Percentiles rank a stretch among this genome's conserved stretches.
phyloP scores from a whole-genome alignment of 35 echinoderm and acorn worm species.

The Patiria miniata region DNA sequence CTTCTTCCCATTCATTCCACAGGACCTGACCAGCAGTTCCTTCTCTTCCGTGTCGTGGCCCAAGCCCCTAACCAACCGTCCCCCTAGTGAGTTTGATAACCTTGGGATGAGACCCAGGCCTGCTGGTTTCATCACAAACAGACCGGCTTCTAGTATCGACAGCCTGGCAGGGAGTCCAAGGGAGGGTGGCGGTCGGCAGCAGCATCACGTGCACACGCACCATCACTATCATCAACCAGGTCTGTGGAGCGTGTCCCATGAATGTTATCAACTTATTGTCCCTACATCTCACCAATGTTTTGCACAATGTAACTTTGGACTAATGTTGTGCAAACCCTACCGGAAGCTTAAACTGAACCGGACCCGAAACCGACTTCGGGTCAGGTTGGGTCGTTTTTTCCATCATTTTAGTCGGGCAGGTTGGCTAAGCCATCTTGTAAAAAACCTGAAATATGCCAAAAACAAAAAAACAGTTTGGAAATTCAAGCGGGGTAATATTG shows the following conservation, averaged over 20 bases:
- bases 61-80: conserved; percentile 20
- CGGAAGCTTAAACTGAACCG: too few relatives aligned
- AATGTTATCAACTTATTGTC: too few relatives aligned
- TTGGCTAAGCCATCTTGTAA: too few relatives aligned
- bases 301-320: too few relatives aligned
- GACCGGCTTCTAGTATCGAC: conserved; percentile 22
- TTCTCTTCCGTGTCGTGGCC: conserved; percentile 72
- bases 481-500: too few relatives aligned
- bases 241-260: not conserved
- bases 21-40: conserved; percentile 58
- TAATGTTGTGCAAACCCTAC: too few relatives aligned
- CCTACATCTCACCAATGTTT: too few relatives aligned
- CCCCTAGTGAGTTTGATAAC: conserved; percentile 36
- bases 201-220: conserved; percentile 68
- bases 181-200: not conserved
- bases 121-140: conserved; percentile 27
- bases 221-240: conserved; percentile 77
- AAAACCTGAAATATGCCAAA: too few relatives aligned
- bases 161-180: conserved; percentile 36
- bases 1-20: not conserved
- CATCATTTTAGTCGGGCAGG: too few relatives aligned
- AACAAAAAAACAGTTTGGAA: too few relatives aligned
- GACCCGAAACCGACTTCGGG: too few relatives aligned
- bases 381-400: too few relatives aligned
- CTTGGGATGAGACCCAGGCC: conserved; percentile 22